Base-by-base conservation (phyloP, 2,797 vertebrate species). In the Propithecus deckenii region DNA sequence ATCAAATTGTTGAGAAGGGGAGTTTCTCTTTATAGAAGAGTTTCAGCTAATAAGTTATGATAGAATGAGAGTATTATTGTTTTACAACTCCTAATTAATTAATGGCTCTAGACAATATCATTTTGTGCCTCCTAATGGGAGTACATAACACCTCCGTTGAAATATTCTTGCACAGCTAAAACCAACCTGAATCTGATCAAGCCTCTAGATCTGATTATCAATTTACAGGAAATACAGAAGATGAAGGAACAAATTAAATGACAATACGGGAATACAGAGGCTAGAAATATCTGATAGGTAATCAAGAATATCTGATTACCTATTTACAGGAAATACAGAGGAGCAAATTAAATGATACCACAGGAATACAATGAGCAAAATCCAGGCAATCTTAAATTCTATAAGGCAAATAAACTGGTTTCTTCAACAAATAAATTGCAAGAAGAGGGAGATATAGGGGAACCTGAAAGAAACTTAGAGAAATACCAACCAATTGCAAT, bases 181-280 rank as follows among this genome's bases (percentile, higher is more conserved):
- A 84, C 5, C 71, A 63, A 0, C 18, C n/a, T 92, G 79, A 94
- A 79, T 90, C 41, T 95, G 57, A 92, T 87, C 71, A 69, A 83
- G 65, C 81, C 25, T 81, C 57, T 75, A 71, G n/a, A 80, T 92
- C 32, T 92, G 59, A 95, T 84, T 67, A 89, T n/a, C 65, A 90
- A 52, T 59, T 94, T 93, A 89, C 4, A 95, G 74, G 71, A 93
- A 79, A 87, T 84, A 43, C 8, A 67, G 41, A 86, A 35, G 74
- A 80, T 32, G 52, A 61, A 48, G 10, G 72, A 55, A 78, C 85
- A 90, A 43, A 63, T 79, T 63, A 96, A 88, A 76, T 59, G 61
- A 84, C 46, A 25, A 32, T 63, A 22, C 22, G 72, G 46, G 50
- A 90, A 87, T 88, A 71, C 35, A 91, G 93, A 69, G 41, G 59